Evolutionary conservation across 2,888 invertebrate genomes (phyloP), one percentile per base, ranked within the genome.

Genomic region (Nomada lathburiana): DNA sequence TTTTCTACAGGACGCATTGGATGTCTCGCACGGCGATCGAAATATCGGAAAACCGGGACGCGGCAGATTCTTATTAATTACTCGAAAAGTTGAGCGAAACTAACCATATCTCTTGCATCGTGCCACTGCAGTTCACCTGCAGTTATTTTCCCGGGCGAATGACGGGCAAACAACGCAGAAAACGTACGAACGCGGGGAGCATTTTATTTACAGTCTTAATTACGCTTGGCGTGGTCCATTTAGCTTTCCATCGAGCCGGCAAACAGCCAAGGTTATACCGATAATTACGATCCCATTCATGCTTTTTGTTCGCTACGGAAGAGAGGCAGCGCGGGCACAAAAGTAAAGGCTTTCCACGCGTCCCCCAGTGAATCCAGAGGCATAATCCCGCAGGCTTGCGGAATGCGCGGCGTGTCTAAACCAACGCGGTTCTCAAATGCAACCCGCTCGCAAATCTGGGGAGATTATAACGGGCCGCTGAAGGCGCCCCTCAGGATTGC

Each of bases 381-480:
- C 69, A 52, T 84, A 86, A 88, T 88, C 84, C 71, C 64, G 47
- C 68, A 65, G 73, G 59, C 72, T 57, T 63, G 72, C 69, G 70
- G 60, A 76, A 74, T 77, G 79, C 78, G 53, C 42, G 53, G 18
- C 80, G 74, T 70, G 72, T 82, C 71, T 70, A 83, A 86, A 74
- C 81, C 71, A 57, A 75, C 74, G 71, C 80, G 76, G 65, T 77
- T 76, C 72, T 63, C 76, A 62, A 74, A 73, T 55, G 64, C 62
- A 76, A 76, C 57, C 47, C 76, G 76, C 76, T 86, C 82, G 83
- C 83, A 86, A 88, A 88, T 85, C 86, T 82, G 44, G 16, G 36
- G 67, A 82, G 86, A 86, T 87, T 88, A 88, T 88, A 80, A 78
- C 82, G 75, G 73, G 73, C 67, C 20, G 60, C 36, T 62, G 75